Conservation (phyloP, 2,888 invertebrate genomes). For the Trachelus stipa region DNA sequence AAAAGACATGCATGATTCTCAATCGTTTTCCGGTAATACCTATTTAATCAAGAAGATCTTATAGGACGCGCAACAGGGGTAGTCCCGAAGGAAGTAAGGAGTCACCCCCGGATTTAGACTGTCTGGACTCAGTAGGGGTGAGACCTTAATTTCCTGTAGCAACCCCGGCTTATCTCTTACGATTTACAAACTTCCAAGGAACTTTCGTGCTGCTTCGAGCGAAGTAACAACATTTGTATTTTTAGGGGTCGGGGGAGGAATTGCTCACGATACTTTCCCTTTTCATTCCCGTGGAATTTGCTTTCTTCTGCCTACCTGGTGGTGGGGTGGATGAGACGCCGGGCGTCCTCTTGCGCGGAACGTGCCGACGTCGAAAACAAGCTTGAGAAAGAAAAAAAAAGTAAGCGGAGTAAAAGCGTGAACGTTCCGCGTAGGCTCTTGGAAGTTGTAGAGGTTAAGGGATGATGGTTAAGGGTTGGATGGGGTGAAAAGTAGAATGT, state of each 20-base stretch:
- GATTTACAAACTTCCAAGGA: slow-evolving; percentile 46
- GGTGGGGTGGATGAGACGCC: no score
- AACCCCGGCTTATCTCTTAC: slow-evolving; percentile 45
- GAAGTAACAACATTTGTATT: not conserved
- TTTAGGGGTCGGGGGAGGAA: not conserved
- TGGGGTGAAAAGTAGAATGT: not conserved
- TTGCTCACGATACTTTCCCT: not conserved
- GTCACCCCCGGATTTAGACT: not conserved
- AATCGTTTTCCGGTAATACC: slow-evolving; percentile 9
- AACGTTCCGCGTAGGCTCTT: not conserved
- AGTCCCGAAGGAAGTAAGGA: not conserved
- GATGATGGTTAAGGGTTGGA: not conserved
- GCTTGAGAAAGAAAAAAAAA: not conserved
- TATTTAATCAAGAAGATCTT: slow-evolving; percentile 9
- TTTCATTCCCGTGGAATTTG: not conserved
- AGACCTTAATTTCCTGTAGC: slow-evolving; percentile 53
- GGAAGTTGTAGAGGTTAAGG: not conserved
- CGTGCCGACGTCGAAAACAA: not conserved
- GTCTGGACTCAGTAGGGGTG: slow-evolving; percentile 22
- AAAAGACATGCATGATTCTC: not conserved
- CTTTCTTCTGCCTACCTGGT: not conserved
- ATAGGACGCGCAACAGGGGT: slow-evolving; percentile 5
- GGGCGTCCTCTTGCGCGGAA: not conserved
- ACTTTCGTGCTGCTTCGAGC: slow-evolving; percentile 25
- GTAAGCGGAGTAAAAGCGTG: not conserved